Conservation (phyloP, 2,888 invertebrate genomes). For the Cylloceria caligata region DNA sequence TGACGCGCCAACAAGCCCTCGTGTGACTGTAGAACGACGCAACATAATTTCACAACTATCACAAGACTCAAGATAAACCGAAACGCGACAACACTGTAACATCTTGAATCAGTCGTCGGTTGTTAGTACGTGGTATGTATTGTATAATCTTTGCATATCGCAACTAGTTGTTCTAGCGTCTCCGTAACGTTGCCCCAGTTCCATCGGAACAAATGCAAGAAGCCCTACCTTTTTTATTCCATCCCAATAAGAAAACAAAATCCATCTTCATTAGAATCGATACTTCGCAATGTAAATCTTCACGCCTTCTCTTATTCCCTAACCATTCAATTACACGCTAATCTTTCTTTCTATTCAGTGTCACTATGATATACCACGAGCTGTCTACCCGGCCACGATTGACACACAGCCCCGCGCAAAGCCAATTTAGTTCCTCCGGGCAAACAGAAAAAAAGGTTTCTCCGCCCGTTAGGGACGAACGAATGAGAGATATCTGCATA, state of each 20-base stretch:
- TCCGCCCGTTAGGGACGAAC: slow-evolving; percentile 8
- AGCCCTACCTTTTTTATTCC: neutral
- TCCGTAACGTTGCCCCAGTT: too few species aligned
- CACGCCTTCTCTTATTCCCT: neutral
- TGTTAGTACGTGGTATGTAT: too few species aligned
- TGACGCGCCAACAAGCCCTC: too few species aligned
- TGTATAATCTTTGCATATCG: too few species aligned
- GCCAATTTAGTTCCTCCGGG: neutral
- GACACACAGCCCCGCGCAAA: neutral
- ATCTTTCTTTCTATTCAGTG: neutral
- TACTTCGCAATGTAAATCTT: slow-evolving; percentile 9
- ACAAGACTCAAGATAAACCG: too few species aligned
- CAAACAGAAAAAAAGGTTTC: slow-evolving; percentile 11
- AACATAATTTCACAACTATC: too few species aligned
- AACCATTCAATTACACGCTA: slow-evolving; percentile 11
- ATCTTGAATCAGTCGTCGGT: too few species aligned
- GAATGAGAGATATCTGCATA: slow-evolving; percentile 76
- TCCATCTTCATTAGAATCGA: slow-evolving; percentile 7
- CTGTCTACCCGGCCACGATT: neutral
- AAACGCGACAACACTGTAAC: too few species aligned
- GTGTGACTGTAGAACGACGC: too few species aligned
- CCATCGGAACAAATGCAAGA: too few species aligned
- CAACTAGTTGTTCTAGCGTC: too few species aligned
- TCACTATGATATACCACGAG: neutral
- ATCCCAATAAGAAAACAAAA: neutral